Evolutionary conservation across 2,888 invertebrate genomes (phyloP), one percentile per base, ranked within the genome.

Genomic region (Pandemis heparana): DNA sequence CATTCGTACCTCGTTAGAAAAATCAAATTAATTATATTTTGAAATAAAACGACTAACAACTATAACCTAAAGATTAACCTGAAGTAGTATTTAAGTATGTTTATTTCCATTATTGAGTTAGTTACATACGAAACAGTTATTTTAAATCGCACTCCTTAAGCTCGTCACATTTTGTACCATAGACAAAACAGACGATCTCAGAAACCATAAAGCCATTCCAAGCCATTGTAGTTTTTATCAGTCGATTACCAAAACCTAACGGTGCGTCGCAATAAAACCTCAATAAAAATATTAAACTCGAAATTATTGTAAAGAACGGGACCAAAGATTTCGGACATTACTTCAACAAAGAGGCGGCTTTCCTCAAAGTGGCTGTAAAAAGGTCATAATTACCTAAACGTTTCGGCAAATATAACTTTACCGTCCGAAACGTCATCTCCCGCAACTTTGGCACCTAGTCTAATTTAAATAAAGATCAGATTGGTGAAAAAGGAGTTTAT

Each of bases 361-460:
- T 64, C 63, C 79, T 85, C 87, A 89, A 89, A 89, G 84, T 69
- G 71, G 82, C 81, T 85, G 85, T 90, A 86, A 89, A 90, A 84
- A 84, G 80, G 81, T 85, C 85, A 86, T 89, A 84, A 90, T 89
- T 85, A 83, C 83, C 83, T 83, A 85, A 77, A 79, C 70, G 77
- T 75, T 77, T 77, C 64, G 38, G 65, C 68, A 65, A 75, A 23
- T 61, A 67, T 70, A 73, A 62, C 63, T 72, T 61, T 32, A 16
- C 62, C 68, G 70, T 43, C 56, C n/a, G 39, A 23, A 38, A 69
- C 41, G 18, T 10, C 23, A 7, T 18, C 39, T 46, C 9, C 14
- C 60, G 8, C n/a, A 23, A 61, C 38, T 53, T 5, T n/a, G 14
- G 46, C 23, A 32, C 23, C 73, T 73, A 79, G 75, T 74, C 43